Percentiles rank a stretch among this genome's conserved stretches.
Evolutionary conservation across 2,797 vertebrate species (phyloP).

Genomic region (Anolis apletophallus): DNA sequence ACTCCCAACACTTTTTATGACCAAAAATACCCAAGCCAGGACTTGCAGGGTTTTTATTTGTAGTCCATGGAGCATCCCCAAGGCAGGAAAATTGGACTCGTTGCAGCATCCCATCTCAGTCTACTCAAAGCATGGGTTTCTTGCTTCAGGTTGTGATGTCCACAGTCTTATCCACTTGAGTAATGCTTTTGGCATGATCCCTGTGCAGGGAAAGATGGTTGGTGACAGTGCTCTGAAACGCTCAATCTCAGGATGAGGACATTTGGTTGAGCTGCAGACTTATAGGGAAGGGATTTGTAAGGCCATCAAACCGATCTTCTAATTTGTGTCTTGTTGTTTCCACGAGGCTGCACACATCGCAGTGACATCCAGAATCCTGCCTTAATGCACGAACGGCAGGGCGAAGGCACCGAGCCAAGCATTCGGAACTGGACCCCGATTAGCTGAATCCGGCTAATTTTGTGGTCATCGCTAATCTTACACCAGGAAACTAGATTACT

Average conservation of each 20-base stretch:
- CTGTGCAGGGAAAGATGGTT: background rate
- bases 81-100: too few species aligned
- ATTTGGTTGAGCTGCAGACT: background rate
- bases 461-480: background rate
- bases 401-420: background rate
- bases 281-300: background rate
- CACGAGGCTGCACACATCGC: slow-evolving; percentile 36
- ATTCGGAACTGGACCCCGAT: slow-evolving; percentile 32
- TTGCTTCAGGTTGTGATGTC: background rate
- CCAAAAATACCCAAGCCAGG: too few species aligned
- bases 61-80: too few species aligned
- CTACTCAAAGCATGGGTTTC: background rate
- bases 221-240: background rate
- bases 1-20: too few species aligned
- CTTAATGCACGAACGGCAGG: slow-evolving; percentile 3
- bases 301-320: background rate
- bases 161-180: background rate
- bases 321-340: background rate
- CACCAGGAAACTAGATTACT: slow-evolving; percentile 23
- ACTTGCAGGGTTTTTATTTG: too few species aligned
- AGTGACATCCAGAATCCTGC: slow-evolving; percentile 56
- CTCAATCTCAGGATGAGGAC: background rate
- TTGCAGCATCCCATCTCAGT: background rate
- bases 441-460: slow-evolving; percentile 8
- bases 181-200: background rate